A percentile compares a stretch with the other conserved stretches of the same genome.
These are phyloP conservation scores for Drosophila antonietae DNA, from an alignment of 2,888 invertebrate genomes.

Conservation along the genomic window DNA sequence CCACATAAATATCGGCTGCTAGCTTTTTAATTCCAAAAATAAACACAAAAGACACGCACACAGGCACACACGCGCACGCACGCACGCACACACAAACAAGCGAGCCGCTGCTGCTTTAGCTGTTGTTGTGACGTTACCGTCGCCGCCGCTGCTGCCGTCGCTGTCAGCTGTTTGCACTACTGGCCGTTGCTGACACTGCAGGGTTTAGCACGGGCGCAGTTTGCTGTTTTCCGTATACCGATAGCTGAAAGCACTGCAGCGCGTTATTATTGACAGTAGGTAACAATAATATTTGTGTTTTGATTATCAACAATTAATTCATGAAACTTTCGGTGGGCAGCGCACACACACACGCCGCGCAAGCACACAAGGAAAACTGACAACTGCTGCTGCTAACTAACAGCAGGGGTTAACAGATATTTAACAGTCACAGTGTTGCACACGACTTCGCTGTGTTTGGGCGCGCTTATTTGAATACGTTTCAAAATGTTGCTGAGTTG, in stretches of 20 bases:
- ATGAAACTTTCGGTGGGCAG: constrained; percentile 43
- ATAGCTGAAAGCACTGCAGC: constrained; percentile 35
- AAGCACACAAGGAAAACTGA: constrained; percentile 64
- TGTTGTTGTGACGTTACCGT: constrained; percentile 12
- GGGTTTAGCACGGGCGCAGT: constrained; percentile 18
- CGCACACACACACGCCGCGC: constrained; percentile 61
- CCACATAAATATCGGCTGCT: constrained; percentile 50
- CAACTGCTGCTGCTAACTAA: constrained; percentile 59
- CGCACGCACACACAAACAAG: constrained; percentile 30
- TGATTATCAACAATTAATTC: constrained; percentile 45
- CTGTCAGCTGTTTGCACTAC: constrained; percentile 59
- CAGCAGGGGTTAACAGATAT: constrained; percentile 45
- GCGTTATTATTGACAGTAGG: constrained; percentile 6
- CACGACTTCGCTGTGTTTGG: constrained; percentile 25
- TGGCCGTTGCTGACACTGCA: constrained; percentile 36
- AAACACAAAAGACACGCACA: constrained; percentile 57
- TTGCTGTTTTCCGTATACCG: constrained; percentile 6
- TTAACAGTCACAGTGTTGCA: constrained; percentile 52
- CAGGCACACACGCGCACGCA: constrained; percentile 35
- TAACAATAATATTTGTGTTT: constrained; percentile 22
- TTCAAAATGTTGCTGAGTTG: constrained; percentile 3
- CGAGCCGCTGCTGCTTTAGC: constrained; percentile 15
- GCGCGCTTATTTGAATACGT: constrained; percentile 44
- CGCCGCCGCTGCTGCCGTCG: constrained; percentile 21
- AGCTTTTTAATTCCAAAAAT: constrained; percentile 77